Percentiles rank a stretch among this genome's conserved stretches.
Evolutionary conservation across 23 tunicate species (phyloP).

Genomic region (Styela plicata): DNA sequence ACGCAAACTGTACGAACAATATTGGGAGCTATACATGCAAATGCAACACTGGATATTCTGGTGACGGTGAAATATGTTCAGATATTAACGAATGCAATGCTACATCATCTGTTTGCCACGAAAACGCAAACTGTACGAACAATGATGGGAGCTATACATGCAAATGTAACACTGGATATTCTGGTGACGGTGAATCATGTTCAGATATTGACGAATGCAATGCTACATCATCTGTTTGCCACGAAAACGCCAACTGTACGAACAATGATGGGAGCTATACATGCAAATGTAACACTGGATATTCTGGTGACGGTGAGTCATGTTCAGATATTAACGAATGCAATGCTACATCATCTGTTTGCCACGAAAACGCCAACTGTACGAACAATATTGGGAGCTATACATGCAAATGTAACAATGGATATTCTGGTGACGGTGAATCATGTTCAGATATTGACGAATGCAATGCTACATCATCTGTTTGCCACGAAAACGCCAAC

Average conservation of each 20-base stretch:
- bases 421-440: background rate
- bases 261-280: background rate
- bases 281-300: background rate
- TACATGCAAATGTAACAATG: background rate
- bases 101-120: background rate
- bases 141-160: background rate
- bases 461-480: background rate
- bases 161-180: background rate
- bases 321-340: background rate
- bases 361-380: background rate
- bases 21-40: background rate
- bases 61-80: background rate
- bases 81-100: background rate
- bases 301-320: background rate
- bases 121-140: background rate
- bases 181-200: background rate
- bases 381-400: background rate
- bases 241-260: background rate
- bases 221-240: background rate
- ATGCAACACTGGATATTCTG: background rate
- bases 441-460: background rate
- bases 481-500: background rate
- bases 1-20: background rate
- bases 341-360: background rate
- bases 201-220: background rate